These are phyloP conservation scores for Tenthredo distinguenda DNA, from an alignment of 2,888 invertebrate species.

Conservation along the genomic window DNA sequence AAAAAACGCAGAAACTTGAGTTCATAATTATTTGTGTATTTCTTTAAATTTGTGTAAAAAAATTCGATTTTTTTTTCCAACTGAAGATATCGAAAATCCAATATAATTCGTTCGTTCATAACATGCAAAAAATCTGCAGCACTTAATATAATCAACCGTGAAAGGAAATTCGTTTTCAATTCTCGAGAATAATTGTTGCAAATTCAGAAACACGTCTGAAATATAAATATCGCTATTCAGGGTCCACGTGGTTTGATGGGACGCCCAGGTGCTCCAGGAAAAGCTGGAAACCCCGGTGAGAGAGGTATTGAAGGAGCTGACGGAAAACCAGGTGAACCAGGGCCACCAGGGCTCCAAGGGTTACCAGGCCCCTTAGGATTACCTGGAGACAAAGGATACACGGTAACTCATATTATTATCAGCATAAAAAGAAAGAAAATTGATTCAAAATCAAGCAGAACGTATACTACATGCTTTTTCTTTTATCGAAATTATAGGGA, in stretches of 20 bases:
- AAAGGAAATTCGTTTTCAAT: neutral
- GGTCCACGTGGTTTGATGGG: conserved; percentile 84
- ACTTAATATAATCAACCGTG: neutral
- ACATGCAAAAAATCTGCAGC: neutral
- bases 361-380: conserved; percentile 88
- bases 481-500: conserved; percentile 80
- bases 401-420: conserved; percentile 78
- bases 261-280: conserved; percentile 85
- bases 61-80: no score
- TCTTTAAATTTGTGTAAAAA: no score
- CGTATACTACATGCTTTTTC: neutral
- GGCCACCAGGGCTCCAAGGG: conserved; percentile 89
- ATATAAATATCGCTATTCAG: conserved; percentile 70
- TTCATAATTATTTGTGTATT: no score
- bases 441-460: neutral
- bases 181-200: neutral
- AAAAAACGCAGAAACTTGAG: neutral
- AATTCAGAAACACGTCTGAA: neutral
- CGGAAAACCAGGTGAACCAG: conserved; percentile 92
- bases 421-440: neutral
- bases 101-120: no score
- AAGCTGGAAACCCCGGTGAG: conserved; percentile 86
- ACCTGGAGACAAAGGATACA: conserved; percentile 88
- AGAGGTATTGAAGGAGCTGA: conserved; percentile 90
- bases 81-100: neutral